A percentile compares a stretch with the other conserved stretches of the same genome.
Evolutionary conservation across 2,797 vertebrate genomes (phyloP).

Genomic region (Octomys mimax): DNA sequence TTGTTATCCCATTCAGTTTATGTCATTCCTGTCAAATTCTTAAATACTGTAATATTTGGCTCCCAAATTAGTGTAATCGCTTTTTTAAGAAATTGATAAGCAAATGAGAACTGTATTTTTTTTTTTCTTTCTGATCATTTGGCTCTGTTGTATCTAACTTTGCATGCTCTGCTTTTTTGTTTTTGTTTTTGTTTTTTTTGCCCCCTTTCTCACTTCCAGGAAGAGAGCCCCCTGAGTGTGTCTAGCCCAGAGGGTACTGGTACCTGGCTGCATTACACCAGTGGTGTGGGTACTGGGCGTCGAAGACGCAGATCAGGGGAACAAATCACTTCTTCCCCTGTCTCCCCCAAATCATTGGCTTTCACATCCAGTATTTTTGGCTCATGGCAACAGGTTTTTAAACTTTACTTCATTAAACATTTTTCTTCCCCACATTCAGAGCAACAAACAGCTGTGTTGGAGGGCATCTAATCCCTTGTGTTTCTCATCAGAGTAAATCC

Average conservation of each 20-base stretch:
- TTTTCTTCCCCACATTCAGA: slow-evolving; percentile 90
- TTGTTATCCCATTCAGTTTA: slow-evolving; percentile 60
- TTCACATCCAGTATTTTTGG: slow-evolving; percentile 99
- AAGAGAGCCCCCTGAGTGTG: slow-evolving; percentile 98
- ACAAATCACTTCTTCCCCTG: slow-evolving; percentile 98
- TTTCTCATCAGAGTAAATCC: slow-evolving; percentile 87
- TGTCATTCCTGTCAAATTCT: slow-evolving; percentile 67
- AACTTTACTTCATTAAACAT: slow-evolving; percentile 96
- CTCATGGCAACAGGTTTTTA: slow-evolving; percentile 99
- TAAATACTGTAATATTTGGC: slow-evolving; percentile 73
- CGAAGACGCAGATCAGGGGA: slow-evolving; percentile 98
- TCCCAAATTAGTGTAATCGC: slow-evolving; percentile 81
- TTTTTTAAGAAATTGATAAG: slow-evolving; percentile 80
- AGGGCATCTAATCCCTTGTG: slow-evolving; percentile 95
- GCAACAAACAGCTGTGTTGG: slow-evolving; percentile 91
- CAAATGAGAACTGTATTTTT: slow-evolving; percentile 86
- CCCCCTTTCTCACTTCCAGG: slow-evolving; percentile 96
- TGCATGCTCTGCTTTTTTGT: slow-evolving; percentile 95
- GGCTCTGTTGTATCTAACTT: slow-evolving; percentile 94
- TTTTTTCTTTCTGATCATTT: slow-evolving; percentile 90
- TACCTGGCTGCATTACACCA: slow-evolving; percentile 97
- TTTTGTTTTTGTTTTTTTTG: slow-evolving; percentile 85
- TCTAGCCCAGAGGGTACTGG: slow-evolving; percentile 98
- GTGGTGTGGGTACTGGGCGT: slow-evolving; percentile 97
- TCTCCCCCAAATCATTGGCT: slow-evolving; percentile 98